phyloP scores from a whole-genome alignment of 1,140 invertebrate species.

The Samia ricini region DNA sequence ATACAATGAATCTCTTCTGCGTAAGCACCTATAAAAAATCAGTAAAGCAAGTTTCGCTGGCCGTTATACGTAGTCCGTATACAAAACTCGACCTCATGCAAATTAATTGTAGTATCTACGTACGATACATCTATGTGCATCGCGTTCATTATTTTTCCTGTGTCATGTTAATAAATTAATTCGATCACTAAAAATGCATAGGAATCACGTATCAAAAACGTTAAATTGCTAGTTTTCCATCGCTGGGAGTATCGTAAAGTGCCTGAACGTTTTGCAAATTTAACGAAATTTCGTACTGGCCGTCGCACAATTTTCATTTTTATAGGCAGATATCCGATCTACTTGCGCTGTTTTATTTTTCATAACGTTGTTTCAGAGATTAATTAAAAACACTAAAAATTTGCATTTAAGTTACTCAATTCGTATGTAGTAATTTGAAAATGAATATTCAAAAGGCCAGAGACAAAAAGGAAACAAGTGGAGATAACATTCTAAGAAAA shows the following conservation, averaged over 20 bases:
- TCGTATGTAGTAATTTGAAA: no score
- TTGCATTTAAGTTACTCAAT: no score
- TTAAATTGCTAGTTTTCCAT: constrained; percentile 21
- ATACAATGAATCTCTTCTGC: no score
- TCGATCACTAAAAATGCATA: background rate
- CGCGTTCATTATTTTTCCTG: background rate
- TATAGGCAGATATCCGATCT: constrained; percentile 53
- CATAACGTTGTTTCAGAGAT: constrained; percentile 43
- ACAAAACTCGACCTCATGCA: no score
- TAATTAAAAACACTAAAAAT: no score
- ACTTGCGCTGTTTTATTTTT: constrained; percentile 52
- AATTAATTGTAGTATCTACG: no score
- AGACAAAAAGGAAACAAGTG: no score
- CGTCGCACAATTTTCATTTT: constrained; percentile 57
- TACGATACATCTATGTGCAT: background rate
- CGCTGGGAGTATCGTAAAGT: constrained; percentile 36
- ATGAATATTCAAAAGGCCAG: no score
- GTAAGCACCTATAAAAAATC: no score
- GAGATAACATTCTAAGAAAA: no score
- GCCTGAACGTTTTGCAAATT: constrained; percentile 62
- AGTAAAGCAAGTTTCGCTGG: no score
- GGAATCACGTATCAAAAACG: background rate
- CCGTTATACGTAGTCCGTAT: no score
- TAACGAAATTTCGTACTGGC: constrained; percentile 67
- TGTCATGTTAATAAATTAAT: background rate